A percentile compares a stretch with the other conserved stretches of the same genome.
phyloP scores from a whole-genome alignment of 2,888 invertebrate species.

The Smittia sp. region DNA sequence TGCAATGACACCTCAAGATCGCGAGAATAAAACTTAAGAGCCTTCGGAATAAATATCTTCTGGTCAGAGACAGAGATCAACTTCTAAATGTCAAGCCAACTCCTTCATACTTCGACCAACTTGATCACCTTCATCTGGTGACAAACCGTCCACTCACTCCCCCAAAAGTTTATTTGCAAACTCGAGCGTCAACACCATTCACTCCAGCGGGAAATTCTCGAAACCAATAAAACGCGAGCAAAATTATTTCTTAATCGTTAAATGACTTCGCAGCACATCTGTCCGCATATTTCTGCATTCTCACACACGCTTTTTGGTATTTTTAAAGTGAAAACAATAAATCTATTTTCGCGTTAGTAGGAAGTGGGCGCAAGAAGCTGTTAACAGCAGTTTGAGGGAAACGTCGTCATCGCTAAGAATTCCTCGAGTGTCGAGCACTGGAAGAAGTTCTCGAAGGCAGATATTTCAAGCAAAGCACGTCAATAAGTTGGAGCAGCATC shows the following conservation, averaged over 20 bases:
- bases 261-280: slow-evolving; percentile 9
- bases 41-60: no score
- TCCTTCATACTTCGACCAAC: no score
- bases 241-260: slow-evolving; percentile 10
- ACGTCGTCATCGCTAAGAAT: no score
- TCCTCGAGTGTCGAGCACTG: no score
- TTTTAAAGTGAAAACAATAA: slow-evolving; percentile 21
- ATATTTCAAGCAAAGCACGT: neutral
- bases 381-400: neutral
- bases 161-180: neutral
- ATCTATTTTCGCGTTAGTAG: slow-evolving; percentile 18
- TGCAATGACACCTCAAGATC: no score
- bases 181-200: neutral
- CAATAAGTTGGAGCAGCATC: neutral
- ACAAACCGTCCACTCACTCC: no score
- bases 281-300: slow-evolving; percentile 11
- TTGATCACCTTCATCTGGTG: no score
- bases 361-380: neutral
- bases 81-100: no score
- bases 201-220: neutral
- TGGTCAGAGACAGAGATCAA: no score
- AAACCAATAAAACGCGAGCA: neutral
- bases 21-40: no score
- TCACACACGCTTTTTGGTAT: neutral
- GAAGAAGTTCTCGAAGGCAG: neutral